phyloP scores from a whole-genome alignment of 2,888 invertebrate genomes.

The Lepidocyrtinus sp. region DNA sequence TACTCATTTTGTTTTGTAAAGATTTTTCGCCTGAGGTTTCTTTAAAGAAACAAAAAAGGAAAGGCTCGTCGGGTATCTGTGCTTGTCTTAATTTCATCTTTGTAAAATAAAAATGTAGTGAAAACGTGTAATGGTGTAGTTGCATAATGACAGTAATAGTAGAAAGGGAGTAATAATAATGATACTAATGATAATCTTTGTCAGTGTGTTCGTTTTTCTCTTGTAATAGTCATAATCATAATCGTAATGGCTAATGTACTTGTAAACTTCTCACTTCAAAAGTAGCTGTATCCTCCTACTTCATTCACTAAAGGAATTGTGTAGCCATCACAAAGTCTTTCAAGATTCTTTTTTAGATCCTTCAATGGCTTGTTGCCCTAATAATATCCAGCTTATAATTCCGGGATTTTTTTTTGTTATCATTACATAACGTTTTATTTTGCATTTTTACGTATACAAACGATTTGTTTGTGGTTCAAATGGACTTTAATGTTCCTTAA shows the following conservation, averaged over 20 bases:
- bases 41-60: slow-evolving; percentile 1
- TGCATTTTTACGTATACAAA: slow-evolving; percentile 32
- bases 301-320: slow-evolving; percentile 7
- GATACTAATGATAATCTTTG: slow-evolving; percentile 56
- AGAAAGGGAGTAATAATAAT: slow-evolving; percentile 41
- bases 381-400: not conserved
- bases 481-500: slow-evolving; percentile 22
- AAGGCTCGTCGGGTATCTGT: not conserved
- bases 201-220: slow-evolving; percentile 52
- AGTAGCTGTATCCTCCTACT: slow-evolving; percentile 49
- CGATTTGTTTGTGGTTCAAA: slow-evolving; percentile 55
- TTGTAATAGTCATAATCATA: slow-evolving; percentile 56
- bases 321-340: not conserved
- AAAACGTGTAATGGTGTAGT: slow-evolving; percentile 9
- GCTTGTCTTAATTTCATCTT: slow-evolving; percentile 37
- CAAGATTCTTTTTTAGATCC: slow-evolving; percentile 12
- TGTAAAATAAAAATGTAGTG: not conserved
- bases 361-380: slow-evolving; percentile 5
- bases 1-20: not conserved
- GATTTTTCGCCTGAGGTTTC: not conserved
- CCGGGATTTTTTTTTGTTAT: slow-evolving; percentile 24
- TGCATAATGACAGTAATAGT: slow-evolving; percentile 47
- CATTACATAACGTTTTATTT: slow-evolving; percentile 47
- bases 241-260: slow-evolving; percentile 60
- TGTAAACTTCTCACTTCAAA: slow-evolving; percentile 56